These are phyloP conservation scores for Lepisosteus osseus DNA, from an alignment of 2,113 vertebrate genomes.

Conservation along the genomic window DNA sequence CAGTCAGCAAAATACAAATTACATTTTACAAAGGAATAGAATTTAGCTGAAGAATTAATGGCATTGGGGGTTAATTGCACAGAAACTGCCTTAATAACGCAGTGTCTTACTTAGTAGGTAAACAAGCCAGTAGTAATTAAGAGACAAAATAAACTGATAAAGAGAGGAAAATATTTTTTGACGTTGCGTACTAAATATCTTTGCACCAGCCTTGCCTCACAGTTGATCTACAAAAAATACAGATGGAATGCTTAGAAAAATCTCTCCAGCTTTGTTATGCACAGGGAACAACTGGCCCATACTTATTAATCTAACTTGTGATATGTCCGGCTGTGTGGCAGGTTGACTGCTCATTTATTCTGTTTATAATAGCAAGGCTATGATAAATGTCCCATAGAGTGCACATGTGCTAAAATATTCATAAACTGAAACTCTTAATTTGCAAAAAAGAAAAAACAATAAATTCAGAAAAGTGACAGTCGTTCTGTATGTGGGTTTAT, in stretches of 20 bases:
- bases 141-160: no score
- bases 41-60: no score
- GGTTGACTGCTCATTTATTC: conserved; percentile 96
- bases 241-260: not conserved
- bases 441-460: conserved; percentile 66
- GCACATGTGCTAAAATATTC: conserved; percentile 98
- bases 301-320: conserved; percentile 62
- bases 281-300: conserved; percentile 57
- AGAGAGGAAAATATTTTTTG: no score
- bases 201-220: not conserved
- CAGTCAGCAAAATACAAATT: no score
- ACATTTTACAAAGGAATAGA: no score
- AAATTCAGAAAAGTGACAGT: conserved; percentile 61
- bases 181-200: no score
- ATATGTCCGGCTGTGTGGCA: conserved; percentile 80
- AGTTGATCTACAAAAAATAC: not conserved
- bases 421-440: conserved; percentile 78
- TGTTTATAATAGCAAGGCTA: conserved; percentile 88
- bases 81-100: no score
- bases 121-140: no score
- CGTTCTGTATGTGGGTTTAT: conserved; percentile 60
- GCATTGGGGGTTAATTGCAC: no score
- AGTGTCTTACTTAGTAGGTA: no score
- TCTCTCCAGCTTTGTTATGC: conserved; percentile 46
- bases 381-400: conserved; percentile 95